These are phyloP conservation scores for Perca schrenkii DNA, from an alignment of 2,113 vertebrate species.

Conservation along the genomic window DNA sequence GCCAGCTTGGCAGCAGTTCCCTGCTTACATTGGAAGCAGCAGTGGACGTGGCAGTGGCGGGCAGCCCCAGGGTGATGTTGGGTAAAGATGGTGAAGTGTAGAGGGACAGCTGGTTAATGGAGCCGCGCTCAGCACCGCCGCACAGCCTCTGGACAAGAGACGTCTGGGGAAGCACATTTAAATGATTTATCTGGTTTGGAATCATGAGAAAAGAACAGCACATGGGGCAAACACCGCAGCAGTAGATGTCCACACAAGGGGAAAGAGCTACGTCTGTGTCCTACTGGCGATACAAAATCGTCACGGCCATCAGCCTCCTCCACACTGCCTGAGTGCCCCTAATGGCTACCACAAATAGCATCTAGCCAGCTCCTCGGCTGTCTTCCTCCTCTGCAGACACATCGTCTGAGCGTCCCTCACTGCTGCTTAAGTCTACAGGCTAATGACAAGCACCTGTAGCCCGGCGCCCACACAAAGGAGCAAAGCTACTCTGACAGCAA, in stretches of 20 bases:
- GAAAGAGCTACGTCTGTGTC: conserved; percentile 17
- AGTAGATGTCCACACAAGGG: conserved; percentile 7
- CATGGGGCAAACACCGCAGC: neutral
- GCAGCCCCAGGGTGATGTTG: conserved; percentile 95
- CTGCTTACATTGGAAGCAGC: conserved; percentile 78
- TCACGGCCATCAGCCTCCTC: conserved; percentile 54
- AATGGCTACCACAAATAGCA: conserved; percentile 70
- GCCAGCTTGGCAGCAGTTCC: neutral
- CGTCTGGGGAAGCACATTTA: conserved; percentile 80
- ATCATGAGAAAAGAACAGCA: conserved; percentile 9
- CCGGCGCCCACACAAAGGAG: conserved; percentile 33
- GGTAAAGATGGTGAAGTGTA: conserved; percentile 95
- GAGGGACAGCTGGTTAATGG: conserved; percentile 90
- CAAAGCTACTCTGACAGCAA: conserved; percentile 10
- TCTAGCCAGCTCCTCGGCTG: conserved; percentile 42
- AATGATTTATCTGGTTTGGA: conserved; percentile 56
- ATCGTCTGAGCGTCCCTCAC: conserved; percentile 36
- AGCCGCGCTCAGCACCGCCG: conserved; percentile 85
- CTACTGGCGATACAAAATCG: conserved; percentile 7
- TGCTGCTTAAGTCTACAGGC: conserved; percentile 31
- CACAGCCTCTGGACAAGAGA: conserved; percentile 89
- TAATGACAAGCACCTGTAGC: conserved; percentile 35
- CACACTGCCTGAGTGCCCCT: conserved; percentile 59
- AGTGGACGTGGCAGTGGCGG: conserved; percentile 85
- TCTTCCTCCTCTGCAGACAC: conserved; percentile 50